Conservation (phyloP, 2,888 invertebrate genomes). For the Oligia strigilis region DNA sequence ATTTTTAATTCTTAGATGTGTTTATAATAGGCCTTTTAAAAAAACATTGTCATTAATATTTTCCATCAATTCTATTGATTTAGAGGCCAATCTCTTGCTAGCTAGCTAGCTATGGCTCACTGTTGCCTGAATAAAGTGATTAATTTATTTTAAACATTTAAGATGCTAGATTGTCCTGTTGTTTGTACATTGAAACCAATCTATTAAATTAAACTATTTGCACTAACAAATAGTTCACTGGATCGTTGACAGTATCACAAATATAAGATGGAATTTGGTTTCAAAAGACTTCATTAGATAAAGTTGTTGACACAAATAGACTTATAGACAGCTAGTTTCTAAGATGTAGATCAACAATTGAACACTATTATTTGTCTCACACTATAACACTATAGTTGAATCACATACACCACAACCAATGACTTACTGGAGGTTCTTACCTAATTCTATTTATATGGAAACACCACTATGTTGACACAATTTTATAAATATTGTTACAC, state of each 20-base stretch:
- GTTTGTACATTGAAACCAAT: not conserved
- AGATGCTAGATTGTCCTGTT: not conserved
- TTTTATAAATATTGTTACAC: constrained; percentile 58
- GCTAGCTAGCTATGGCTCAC: not conserved
- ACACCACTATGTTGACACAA: constrained; percentile 53
- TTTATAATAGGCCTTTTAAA: not conserved
- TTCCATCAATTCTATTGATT: not conserved
- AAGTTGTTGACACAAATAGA: constrained; percentile 21
- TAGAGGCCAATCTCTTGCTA: not conserved
- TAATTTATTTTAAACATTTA: not conserved
- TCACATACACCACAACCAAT: constrained; percentile 22
- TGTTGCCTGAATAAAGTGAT: not conserved
- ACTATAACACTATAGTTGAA: constrained; percentile 16
- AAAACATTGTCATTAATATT: not conserved
- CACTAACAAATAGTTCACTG: not conserved
- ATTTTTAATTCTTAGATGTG: not conserved
- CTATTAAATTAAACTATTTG: not conserved
- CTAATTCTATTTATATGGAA: constrained; percentile 47
- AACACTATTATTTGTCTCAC: constrained; percentile 17
- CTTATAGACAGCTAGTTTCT: constrained; percentile 22
- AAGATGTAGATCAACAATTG: not conserved
- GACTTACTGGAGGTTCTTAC: constrained; percentile 39
- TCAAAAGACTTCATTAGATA: constrained; percentile 4
- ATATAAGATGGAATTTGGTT: constrained; percentile 4
- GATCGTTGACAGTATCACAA: not conserved